Percentiles rank a stretch among this genome's conserved stretches.
phyloP scores from a whole-genome alignment of 1,140 invertebrate genomes.

The Drosophila kanapiae region DNA sequence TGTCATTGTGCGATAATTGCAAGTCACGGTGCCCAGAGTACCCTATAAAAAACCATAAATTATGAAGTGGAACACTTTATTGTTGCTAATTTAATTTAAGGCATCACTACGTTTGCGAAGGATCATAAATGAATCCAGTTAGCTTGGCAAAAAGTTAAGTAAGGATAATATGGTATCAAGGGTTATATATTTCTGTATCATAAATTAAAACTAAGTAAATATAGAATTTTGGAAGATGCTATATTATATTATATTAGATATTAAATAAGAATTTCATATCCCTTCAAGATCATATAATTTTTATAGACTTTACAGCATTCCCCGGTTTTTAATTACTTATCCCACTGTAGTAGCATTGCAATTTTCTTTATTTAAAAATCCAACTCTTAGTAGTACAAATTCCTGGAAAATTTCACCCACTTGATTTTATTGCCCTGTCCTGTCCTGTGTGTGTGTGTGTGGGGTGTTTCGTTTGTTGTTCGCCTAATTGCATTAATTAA shows the following conservation, averaged over 20 bases:
- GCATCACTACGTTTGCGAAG: background rate
- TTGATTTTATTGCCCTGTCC: constrained; percentile 17
- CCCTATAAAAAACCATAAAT: constrained; percentile 32
- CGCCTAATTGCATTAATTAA: constrained; percentile 52
- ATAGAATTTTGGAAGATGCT: too few species aligned
- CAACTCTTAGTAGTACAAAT: background rate
- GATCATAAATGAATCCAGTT: constrained; percentile 9
- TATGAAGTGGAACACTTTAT: constrained; percentile 23
- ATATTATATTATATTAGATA: too few species aligned
- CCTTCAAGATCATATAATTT: too few species aligned
- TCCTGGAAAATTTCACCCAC: background rate
- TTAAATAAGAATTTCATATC: too few species aligned
- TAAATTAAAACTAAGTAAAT: background rate
- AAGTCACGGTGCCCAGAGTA: constrained; percentile 35
- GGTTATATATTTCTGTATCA: background rate
- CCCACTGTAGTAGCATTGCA: too few species aligned
- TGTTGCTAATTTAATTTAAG: constrained; percentile 36
- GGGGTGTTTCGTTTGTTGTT: constrained; percentile 22
- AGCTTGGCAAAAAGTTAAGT: background rate
- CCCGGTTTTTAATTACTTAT: too few species aligned
- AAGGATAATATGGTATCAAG: background rate
- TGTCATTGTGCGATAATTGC: constrained; percentile 46
- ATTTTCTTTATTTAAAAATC: too few species aligned
- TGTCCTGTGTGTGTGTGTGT: background rate
- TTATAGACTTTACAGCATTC: too few species aligned